A percentile compares a stretch with the other conserved stretches of the same genome.
Conservation (phyloP, 2,888 invertebrate genomes). For the Minunthozetes semirufus region DNA sequence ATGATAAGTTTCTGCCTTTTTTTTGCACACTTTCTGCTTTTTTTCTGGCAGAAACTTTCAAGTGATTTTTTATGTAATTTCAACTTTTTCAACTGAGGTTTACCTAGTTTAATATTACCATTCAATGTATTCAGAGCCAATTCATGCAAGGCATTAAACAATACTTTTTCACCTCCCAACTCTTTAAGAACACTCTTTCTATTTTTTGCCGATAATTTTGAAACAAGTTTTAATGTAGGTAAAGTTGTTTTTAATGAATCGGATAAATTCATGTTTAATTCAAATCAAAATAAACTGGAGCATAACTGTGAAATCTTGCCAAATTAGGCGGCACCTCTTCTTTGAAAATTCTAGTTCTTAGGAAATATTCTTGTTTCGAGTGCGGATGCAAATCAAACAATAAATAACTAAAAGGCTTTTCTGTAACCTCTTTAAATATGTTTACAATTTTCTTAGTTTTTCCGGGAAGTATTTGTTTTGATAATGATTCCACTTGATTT, state of each 20-base stretch:
- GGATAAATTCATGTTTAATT: neutral
- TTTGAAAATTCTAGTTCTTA: neutral
- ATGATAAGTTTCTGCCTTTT: neutral
- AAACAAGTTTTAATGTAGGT: neutral
- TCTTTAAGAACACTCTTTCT: neutral
- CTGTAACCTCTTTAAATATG: conserved; percentile 34
- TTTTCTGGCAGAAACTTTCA: neutral
- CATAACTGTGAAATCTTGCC: neutral
- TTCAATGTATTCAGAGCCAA: conserved; percentile 1
- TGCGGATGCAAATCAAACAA: conserved; percentile 26
- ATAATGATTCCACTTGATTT: neutral
- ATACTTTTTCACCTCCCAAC: neutral
- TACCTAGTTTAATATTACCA: neutral
- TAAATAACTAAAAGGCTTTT: conserved; percentile 30
- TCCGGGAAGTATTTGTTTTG: conserved; percentile 25
- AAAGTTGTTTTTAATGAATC: neutral
- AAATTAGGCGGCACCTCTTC: neutral
- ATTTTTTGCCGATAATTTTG: neutral
- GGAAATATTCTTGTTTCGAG: neutral
- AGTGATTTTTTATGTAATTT: neutral
- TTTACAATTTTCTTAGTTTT: conserved; percentile 8
- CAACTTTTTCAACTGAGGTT: neutral
- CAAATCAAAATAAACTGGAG: neutral
- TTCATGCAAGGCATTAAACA: conserved; percentile 6
- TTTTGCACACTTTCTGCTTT: neutral